Percentiles rank a stretch among this genome's conserved stretches.
These are phyloP conservation scores for Ceyx cyanopectus DNA, from an alignment of 2,113 vertebrate genomes.

Conservation along the genomic window DNA sequence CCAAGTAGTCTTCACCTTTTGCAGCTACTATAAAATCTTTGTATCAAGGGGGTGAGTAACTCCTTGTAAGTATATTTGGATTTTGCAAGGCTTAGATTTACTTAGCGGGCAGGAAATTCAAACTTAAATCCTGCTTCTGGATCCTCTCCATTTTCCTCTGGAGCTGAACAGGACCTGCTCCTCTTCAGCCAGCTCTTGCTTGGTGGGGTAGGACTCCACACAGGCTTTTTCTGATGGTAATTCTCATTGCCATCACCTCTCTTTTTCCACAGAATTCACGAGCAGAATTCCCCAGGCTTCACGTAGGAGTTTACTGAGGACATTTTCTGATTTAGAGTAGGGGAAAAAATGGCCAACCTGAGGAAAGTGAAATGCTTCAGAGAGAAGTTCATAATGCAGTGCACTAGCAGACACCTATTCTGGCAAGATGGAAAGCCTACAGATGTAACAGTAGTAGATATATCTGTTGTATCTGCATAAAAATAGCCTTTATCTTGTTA, in stretches of 20 bases:
- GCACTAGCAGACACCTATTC: not conserved
- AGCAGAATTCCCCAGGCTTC: not conserved
- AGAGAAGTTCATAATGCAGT: not conserved
- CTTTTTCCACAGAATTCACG: not conserved
- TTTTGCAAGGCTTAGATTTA: not conserved
- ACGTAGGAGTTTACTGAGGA: not conserved
- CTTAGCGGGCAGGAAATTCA: not conserved
- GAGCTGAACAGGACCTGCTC: not conserved
- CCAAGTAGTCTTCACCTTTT: not conserved
- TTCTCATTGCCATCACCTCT: not conserved
- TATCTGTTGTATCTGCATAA: not conserved
- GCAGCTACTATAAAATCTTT: not conserved
- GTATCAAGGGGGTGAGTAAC: not conserved
- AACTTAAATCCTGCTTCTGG: not conserved
- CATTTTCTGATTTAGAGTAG: not conserved
- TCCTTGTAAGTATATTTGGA: not conserved
- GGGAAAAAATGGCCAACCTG: not conserved
- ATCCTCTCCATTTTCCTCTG: not conserved
- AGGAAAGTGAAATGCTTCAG: not conserved
- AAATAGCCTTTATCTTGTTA: not conserved
- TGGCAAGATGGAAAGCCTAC: accelerated
- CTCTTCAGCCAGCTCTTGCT: not conserved
- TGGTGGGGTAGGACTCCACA: not conserved
- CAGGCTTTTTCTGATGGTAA: too few species aligned
- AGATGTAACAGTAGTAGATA: not conserved